Percentiles rank a stretch among this genome's conserved stretches.
phyloP scores from a whole-genome alignment of 2,888 invertebrate species.

The Maniola hyperantus region DNA sequence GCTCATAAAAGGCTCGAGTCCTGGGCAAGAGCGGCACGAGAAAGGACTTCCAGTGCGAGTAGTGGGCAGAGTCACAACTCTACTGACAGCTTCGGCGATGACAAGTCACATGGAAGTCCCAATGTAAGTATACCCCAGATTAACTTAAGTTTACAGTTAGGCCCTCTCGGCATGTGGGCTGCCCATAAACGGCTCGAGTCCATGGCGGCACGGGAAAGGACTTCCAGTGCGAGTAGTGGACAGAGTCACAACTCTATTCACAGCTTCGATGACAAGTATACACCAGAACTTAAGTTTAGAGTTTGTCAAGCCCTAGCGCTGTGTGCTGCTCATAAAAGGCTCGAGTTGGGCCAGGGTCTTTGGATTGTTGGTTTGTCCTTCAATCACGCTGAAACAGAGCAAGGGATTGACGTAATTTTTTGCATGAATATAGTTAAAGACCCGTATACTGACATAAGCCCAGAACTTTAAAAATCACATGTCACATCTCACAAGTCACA shows the following conservation, averaged over 20 bases:
- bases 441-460: too few relatives aligned
- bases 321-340: conserved; percentile 83
- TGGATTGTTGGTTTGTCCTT: too few relatives aligned
- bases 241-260: conserved; percentile 53
- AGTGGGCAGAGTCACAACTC: conserved; percentile 83
- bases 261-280: too few relatives aligned
- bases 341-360: conserved; percentile 88
- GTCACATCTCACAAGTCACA: too few relatives aligned
- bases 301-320: conserved; percentile 86
- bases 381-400: too few relatives aligned
- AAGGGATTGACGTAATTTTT: too few relatives aligned
- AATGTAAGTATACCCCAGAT: conserved; percentile 58
- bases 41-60: conserved; percentile 82
- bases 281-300: conserved; percentile 50
- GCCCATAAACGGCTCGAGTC: too few relatives aligned
- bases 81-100: conserved; percentile 78
- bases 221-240: neutral
- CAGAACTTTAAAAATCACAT: too few relatives aligned
- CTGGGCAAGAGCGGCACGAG: conserved; percentile 89
- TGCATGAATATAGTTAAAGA: too few relatives aligned
- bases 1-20: conserved; percentile 89
- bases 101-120: conserved; percentile 73
- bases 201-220: neutral
- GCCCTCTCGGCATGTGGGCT: too few relatives aligned
- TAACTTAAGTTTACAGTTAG: neutral